A percentile compares a stretch with the other conserved stretches of the same genome.
Evolutionary conservation across 2,113 vertebrate genomes (phyloP).

Genomic region (Forbesichthys agassizii): DNA sequence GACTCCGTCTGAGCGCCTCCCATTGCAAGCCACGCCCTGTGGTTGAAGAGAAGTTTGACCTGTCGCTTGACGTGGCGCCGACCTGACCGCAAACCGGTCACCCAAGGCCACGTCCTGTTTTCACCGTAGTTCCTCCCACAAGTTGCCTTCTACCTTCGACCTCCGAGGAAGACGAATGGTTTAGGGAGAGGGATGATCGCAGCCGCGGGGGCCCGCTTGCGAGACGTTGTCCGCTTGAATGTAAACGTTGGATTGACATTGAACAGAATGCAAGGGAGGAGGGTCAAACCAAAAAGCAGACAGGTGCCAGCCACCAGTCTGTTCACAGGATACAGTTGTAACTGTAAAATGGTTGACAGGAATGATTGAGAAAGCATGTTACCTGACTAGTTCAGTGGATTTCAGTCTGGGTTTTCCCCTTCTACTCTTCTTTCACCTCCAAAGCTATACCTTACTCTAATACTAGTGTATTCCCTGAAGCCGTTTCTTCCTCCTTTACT

Average conservation of each 20-base stretch:
- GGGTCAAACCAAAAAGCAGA: constrained; percentile 11
- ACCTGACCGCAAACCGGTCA: constrained; percentile 43
- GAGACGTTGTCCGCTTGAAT: not conserved
- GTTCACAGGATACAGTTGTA: constrained; percentile 32
- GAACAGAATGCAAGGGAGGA: too few relatives aligned
- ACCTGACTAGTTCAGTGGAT: constrained; percentile 51
- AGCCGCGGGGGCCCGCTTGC: not conserved
- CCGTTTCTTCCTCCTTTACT: constrained; percentile 50
- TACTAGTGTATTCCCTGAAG: constrained; percentile 54
- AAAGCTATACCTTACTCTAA: constrained; percentile 43
- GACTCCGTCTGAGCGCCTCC: constrained; percentile 63
- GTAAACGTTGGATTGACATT: not conserved
- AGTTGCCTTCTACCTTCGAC: constrained; percentile 73
- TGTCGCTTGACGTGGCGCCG: constrained; percentile 7
- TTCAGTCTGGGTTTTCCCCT: constrained; percentile 46
- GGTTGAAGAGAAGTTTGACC: constrained; percentile 36
- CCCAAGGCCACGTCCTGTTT: constrained; percentile 52
- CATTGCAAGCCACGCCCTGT: constrained; percentile 28
- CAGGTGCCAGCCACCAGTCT: constrained; percentile 22
- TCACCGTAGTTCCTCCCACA: constrained; percentile 60
- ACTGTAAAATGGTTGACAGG: constrained; percentile 42
- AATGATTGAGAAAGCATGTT: constrained; percentile 58
- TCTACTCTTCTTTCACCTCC: constrained; percentile 29
- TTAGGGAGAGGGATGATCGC: constrained; percentile 21
- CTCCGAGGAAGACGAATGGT: constrained; percentile 50